Evolutionary conservation across 2,113 vertebrate species (phyloP).

Genomic region (Hystrix brachyura): DNA sequence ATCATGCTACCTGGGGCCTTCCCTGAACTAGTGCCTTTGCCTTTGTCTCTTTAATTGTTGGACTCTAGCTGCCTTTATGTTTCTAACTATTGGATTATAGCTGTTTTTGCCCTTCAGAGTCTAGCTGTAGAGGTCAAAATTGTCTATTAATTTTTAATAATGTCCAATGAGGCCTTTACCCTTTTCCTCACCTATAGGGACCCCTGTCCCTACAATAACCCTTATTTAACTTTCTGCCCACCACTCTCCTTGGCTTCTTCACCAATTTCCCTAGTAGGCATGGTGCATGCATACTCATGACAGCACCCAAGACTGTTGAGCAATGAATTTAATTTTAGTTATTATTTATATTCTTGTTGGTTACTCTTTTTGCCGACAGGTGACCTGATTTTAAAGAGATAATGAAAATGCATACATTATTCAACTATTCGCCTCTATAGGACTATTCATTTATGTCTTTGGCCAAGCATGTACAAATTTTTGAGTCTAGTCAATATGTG

Average conservation of each 20-base stretch:
- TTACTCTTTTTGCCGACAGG: background rate
- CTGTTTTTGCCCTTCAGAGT: too few species aligned
- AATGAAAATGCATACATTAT: slow-evolving; percentile 13
- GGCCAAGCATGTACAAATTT: background rate
- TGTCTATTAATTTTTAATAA: too few species aligned
- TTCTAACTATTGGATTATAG: too few species aligned
- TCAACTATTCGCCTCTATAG: background rate
- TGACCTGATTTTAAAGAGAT: background rate
- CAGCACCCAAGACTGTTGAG: background rate
- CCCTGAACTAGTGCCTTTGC: too few species aligned
- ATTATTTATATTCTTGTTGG: slow-evolving; percentile 17
- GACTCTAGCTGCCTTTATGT: too few species aligned
- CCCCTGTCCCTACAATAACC: background rate
- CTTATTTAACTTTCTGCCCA: background rate
- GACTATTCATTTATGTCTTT: background rate
- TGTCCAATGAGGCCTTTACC: too few species aligned
- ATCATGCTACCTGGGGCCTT: too few species aligned
- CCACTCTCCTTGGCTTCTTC: background rate
- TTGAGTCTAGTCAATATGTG: background rate
- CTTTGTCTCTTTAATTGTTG: too few species aligned
- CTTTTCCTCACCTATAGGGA: too few species aligned
- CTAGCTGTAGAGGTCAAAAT: too few species aligned
- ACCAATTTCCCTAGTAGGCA: background rate
- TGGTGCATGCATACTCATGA: background rate
- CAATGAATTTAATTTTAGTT: background rate